Evolutionary conservation across 1,140 invertebrate genomes (phyloP).

Genomic region (Cotesia typhae): DNA sequence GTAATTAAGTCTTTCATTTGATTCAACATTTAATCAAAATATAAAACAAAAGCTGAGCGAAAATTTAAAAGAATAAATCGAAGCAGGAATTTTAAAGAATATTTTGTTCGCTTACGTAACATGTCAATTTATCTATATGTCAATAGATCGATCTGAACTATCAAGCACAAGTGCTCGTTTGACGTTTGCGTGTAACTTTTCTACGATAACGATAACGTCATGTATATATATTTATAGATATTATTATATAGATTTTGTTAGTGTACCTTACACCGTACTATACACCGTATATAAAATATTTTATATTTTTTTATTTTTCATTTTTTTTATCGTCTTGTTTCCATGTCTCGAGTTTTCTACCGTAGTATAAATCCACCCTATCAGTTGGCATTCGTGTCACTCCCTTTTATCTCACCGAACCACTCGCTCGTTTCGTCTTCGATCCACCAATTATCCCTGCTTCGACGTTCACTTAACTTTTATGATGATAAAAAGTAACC

Average conservation of each 20-base stretch:
- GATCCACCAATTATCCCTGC: constrained; percentile 29
- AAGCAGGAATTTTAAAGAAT: not conserved
- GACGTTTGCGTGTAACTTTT: constrained; percentile 35
- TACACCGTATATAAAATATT: not conserved
- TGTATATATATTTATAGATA: not conserved
- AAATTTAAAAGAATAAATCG: too few species aligned
- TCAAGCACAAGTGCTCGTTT: constrained; percentile 33
- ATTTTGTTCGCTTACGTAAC: constrained; percentile 1
- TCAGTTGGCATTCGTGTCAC: constrained; percentile 22
- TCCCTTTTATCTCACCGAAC: constrained; percentile 25
- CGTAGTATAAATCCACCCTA: constrained; percentile 18
- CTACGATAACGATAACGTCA: constrained; percentile 35
- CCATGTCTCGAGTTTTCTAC: constrained; percentile 19
- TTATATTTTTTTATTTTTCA: constrained; percentile 13
- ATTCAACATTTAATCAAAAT: too few species aligned
- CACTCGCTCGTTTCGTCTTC: constrained; percentile 25
- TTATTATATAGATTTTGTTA: too few species aligned
- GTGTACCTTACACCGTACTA: too few species aligned
- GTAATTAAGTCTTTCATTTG: too few species aligned
- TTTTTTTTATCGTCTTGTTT: constrained; percentile 15
- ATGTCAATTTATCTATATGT: constrained; percentile 34
- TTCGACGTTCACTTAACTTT: constrained; percentile 33
- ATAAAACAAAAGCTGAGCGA: too few species aligned
- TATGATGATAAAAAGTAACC: constrained; percentile 29
- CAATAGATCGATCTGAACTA: constrained; percentile 39